Evolutionary conservation across 2,113 vertebrate genomes (phyloP), one percentile per base, ranked within the genome.

Genomic region (Noturus placidus): DNA sequence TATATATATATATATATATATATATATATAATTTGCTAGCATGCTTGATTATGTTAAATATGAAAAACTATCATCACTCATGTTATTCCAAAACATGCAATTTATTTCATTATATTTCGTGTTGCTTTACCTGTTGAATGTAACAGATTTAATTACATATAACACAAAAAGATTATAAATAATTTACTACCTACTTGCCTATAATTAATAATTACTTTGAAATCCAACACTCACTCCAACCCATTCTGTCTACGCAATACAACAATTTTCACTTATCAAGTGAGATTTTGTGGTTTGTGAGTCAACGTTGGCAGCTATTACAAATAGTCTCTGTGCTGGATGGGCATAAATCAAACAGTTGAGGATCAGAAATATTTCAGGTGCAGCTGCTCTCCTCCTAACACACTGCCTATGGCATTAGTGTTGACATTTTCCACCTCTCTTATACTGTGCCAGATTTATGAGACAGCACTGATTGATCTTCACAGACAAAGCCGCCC

Each of bases 331-430:
- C 81, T 87, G 50, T 35, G 82, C 90, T 88, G 88, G 82, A 87
- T 89, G 87, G 86, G 69, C 90, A 92, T 90, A 89, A 92, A 92
- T 92, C 88, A 89, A 91, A 90, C 87, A 63, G 70, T 90, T 57
- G 88, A 88, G 82, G 80, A 57, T 88, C 50, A 85, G 87, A 87
- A 86, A 87, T 65, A 46, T 82, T 87, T 86, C 69, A 84, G 87
- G 82, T 82, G 85, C 85, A 88, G 79, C 85, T 88, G 87, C 85
- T 89, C 84, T 85, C 82, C 79, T 84, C 77, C 57, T 87, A 80
- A 82, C 82, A 81, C 65, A 86, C 35, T 79, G 67, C 74, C 70
- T 78, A 87, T 84, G 67, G 81, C 83, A 88, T 89, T 89, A 89
- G 38, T 42, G 56, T 83, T 88, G 87, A 90, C 84, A 90, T 89